Evolutionary conservation across 2,797 vertebrate genomes (phyloP), one percentile per base, ranked within the genome.

Genomic region (Enteromius paludinosus): DNA sequence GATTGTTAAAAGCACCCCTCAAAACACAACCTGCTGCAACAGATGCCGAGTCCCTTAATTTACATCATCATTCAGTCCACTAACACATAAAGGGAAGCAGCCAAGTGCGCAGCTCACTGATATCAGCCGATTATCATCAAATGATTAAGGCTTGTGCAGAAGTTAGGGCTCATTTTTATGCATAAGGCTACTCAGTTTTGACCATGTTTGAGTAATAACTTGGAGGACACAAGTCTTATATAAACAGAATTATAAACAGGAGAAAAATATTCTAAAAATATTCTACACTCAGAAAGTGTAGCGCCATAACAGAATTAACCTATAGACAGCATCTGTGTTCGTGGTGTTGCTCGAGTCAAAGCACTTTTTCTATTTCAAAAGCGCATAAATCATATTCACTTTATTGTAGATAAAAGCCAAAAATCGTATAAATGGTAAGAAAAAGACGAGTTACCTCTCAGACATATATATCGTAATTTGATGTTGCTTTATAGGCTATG

Each of bases 21-120:
- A 81, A 86, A 87, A 87, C 82, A 80, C 65, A 83, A 80, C 84
- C 84, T 84, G 41, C 85, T 83, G 87, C 62, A 49, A 89, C 87
- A 91, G 88, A 92, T 90, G 89, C 89, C 88, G 82, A 65, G 86
- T 88, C 83, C 85, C 87, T 85, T 89, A 87, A 89, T 84, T 86
- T 82, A 88, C 86, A 85, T 88, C 87, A 90, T 91, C 87, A 85
- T 87, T 88, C 87, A 85, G 78, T 79, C 86, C 88, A 81, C 61
- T 86, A 77, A 87, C 86, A 90, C 83, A 84, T 74, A 49, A 83
- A 74, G 73, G 84, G 81, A 79, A 41, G 86, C 64, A 61, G 72
- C 43, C 30, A 38, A 72, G 84, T 56, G 83, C 66, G 47, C 47
- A 54, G 75, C 65, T 64, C 71, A 33, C 49, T 73, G 61, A 73